Conservation (phyloP, 30 jellyfish, hydroid and myxozoan genomes). For the Clytia hemisphaerica region DNA sequence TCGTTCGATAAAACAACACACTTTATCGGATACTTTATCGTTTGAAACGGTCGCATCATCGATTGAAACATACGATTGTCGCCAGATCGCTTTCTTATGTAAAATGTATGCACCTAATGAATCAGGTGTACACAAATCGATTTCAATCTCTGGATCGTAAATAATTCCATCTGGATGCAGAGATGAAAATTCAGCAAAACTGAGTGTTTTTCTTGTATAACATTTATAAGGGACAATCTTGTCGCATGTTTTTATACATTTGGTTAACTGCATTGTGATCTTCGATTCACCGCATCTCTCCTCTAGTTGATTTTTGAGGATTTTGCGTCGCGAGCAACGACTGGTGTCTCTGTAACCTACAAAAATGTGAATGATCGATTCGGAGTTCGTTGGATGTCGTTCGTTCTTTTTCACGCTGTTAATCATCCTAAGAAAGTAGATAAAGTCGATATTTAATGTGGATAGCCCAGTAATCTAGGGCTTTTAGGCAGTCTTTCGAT, state of each 20-base stretch:
- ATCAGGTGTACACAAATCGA: too few species aligned
- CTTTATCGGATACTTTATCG: not conserved
- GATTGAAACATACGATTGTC: not conserved
- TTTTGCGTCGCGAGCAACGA: too few species aligned
- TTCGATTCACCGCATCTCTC: too few species aligned
- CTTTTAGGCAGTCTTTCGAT: too few species aligned
- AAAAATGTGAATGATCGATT: not conserved
- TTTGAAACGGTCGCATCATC: not conserved
- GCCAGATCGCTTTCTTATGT: not conserved
- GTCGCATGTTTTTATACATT: too few species aligned
- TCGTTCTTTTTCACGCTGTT: not conserved
- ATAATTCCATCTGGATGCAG: constrained; percentile 7
- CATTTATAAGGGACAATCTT: not conserved
- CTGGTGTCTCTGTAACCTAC: too few species aligned
- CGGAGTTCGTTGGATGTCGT: constrained; percentile 2
- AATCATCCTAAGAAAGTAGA: not conserved
- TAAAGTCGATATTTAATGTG: not conserved
- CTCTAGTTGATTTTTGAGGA: too few species aligned
- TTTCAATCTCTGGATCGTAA: too few species aligned
- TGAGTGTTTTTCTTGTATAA: constrained; percentile 1
- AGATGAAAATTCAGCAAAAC: not conserved
- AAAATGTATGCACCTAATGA: not conserved
- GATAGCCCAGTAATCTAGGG: too few species aligned
- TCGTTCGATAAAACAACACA: not conserved
- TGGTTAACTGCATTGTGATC: too few species aligned